Evolutionary conservation across 2,797 vertebrate species (phyloP).

Genomic region (Choloepus didactylus): DNA sequence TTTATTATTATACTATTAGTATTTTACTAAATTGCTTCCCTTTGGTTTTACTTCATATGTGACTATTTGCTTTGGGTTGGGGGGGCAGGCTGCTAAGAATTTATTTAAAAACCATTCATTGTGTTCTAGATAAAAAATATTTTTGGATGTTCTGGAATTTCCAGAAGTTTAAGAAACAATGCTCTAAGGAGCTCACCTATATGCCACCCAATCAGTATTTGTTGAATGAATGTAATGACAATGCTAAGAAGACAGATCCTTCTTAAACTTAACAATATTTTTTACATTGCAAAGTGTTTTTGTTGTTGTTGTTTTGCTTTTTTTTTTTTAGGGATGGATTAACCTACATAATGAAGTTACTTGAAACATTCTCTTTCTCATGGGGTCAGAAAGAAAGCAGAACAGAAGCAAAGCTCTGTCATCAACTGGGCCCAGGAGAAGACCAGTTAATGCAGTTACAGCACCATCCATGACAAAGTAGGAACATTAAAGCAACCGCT

Average conservation of each 20-base stretch:
- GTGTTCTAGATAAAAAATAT: conserved; percentile 50
- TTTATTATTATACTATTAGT: conserved; percentile 22
- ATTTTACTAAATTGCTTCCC: conserved; percentile 57
- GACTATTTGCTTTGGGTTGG: conserved; percentile 19
- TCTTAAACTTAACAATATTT: conserved; percentile 27
- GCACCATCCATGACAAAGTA: conserved; percentile 85
- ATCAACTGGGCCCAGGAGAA: conserved; percentile 74
- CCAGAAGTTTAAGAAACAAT: conserved; percentile 41
- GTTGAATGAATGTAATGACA: neutral
- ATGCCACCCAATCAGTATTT: conserved; percentile 47
- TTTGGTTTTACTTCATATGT: conserved; percentile 68
- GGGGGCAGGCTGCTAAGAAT: neutral
- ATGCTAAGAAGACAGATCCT: conserved; percentile 40
- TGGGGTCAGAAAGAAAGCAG: conserved; percentile 88
- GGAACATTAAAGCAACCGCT: conserved; percentile 76
- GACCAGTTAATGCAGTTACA: conserved; percentile 86
- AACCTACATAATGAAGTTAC: conserved; percentile 44
- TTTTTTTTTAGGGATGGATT: neutral
- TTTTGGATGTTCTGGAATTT: conserved; percentile 35
- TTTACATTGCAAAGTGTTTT: conserved; percentile 31
- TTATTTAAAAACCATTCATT: conserved; percentile 45
- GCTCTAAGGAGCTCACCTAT: conserved; percentile 17
- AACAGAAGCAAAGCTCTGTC: conserved; percentile 83
- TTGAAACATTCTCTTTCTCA: conserved; percentile 74
- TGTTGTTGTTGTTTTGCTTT: neutral